Evolutionary conservation across 2,797 vertebrate species (phyloP), one percentile per base, ranked within the genome.

Genomic region (Pelochelys cantorii): DNA sequence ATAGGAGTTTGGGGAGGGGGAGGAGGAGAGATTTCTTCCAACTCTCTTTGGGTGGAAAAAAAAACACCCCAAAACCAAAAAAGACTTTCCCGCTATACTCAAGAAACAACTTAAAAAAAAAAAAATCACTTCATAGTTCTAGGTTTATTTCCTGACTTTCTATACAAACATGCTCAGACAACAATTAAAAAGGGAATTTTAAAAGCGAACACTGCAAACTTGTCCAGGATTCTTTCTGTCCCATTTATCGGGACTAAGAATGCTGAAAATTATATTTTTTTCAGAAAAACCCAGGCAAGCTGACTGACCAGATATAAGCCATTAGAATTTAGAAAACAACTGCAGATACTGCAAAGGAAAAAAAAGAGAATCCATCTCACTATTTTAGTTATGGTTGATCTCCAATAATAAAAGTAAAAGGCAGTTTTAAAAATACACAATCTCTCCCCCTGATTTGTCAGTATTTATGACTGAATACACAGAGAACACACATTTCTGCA

Each of bases 131-230:
- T 18, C 42, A 59, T 77, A 1, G 55, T 75, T 81, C 11, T 20
- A 7, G 42, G 52, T 87, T 81, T 5, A 31, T 0, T 9, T 2
- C 27, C 0, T 0, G 7, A 23, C 23, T 37, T 80, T 87, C 60
- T 74, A 34, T 18, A 86, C 65, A 22, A 86, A 27, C 5, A 5
- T 13, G 11, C 2, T 0, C 5, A 2, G 3, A 83, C 29, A 31
- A 65, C 62, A n/a, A 65, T n/a, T n/a, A 65, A n/a, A 62, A n/a
- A 65, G 31, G 62, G 31, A 65, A n/a, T 65, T 65, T n/a, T n/a
- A 37, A 74, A 23, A 42, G 71, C 6, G 5, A 74, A 37, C 29
- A 74, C 22, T 74, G 34, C 34, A 42, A 37, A 74, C 34, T 27
- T 12, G 37, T 23, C n/a, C n/a, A 42, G 29, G 29, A 34, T 74